A percentile compares a stretch with the other conserved stretches of the same genome.
Evolutionary conservation across 1,140 invertebrate genomes (phyloP).

Genomic region (Halictus rubicundus): DNA sequence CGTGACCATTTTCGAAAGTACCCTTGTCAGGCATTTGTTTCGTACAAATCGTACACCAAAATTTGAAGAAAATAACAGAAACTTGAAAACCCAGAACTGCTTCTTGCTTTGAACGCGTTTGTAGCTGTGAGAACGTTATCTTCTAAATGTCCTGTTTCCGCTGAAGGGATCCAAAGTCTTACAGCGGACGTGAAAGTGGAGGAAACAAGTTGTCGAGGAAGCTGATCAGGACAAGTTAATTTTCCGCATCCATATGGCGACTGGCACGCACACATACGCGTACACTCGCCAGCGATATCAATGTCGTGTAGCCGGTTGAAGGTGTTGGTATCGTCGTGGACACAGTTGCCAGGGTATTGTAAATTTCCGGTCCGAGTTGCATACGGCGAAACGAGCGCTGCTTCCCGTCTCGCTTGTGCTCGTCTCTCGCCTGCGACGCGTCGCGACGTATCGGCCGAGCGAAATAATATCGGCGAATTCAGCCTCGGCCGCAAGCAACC

Average conservation of each 20-base stretch:
- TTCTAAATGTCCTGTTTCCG: no score
- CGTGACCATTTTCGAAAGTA: no score
- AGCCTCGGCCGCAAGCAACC: neutral
- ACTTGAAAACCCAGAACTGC: no score
- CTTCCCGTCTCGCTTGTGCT: constrained; percentile 12
- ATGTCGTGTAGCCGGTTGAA: constrained; percentile 1
- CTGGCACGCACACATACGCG: constrained; percentile 11
- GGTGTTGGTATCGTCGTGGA: constrained; percentile 36
- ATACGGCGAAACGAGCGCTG: constrained; percentile 31
- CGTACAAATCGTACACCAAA: no score
- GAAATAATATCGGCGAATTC: constrained; percentile 43
- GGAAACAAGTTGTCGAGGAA: no score
- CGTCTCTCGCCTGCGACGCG: constrained; percentile 10
- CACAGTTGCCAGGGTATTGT: constrained; percentile 53
- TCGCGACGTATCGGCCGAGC: constrained; percentile 23
- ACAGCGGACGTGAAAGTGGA: no score
- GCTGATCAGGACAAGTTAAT: constrained; percentile 30
- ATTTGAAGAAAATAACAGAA: no score
- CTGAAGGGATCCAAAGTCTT: no score
- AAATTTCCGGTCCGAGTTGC: constrained; percentile 56
- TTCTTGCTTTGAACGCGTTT: no score
- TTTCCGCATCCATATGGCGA: constrained; percentile 37
- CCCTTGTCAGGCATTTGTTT: no score
- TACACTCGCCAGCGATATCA: constrained; percentile 8
- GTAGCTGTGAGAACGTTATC: no score